Percentiles rank a stretch among this genome's conserved stretches.
Evolutionary conservation across 2,797 vertebrate genomes (phyloP).

Genomic region (Helostoma temminkii): DNA sequence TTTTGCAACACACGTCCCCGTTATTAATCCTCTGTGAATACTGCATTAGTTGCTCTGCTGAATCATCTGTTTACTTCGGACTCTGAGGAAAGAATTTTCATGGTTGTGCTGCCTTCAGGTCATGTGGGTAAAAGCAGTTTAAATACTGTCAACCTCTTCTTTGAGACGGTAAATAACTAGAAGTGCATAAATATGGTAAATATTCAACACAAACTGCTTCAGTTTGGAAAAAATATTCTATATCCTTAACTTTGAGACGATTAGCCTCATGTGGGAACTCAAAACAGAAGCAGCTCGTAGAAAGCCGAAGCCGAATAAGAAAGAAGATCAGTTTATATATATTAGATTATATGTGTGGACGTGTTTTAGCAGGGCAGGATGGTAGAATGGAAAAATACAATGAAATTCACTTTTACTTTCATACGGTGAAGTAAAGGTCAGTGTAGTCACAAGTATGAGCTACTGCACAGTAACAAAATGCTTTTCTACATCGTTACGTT

Average conservation of each 20-base stretch:
- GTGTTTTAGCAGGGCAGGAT: no score
- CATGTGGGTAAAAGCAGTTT: conserved; percentile 11
- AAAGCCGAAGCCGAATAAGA: neutral
- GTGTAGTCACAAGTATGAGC: neutral
- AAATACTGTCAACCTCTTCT: neutral
- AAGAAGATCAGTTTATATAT: no score
- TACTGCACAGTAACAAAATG: no score
- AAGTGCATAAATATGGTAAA: neutral
- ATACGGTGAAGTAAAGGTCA: neutral
- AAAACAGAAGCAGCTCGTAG: neutral
- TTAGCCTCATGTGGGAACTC: neutral
- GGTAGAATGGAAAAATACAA: neutral
- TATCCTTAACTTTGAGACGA: neutral
- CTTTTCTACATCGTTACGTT: no score
- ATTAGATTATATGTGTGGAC: no score
- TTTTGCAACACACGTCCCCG: conserved; percentile 2
- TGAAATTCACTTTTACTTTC: neutral
- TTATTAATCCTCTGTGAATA: conserved; percentile 4
- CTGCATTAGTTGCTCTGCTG: conserved; percentile 33
- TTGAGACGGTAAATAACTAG: neutral
- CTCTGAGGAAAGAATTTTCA: conserved; percentile 37
- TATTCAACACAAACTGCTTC: neutral
- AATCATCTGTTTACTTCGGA: conserved; percentile 59
- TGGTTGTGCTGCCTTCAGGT: conserved; percentile 41
- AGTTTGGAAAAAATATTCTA: no score